Base-by-base conservation (phyloP, 2,113 vertebrate genomes). In the Sisor rabdophorus region DNA sequence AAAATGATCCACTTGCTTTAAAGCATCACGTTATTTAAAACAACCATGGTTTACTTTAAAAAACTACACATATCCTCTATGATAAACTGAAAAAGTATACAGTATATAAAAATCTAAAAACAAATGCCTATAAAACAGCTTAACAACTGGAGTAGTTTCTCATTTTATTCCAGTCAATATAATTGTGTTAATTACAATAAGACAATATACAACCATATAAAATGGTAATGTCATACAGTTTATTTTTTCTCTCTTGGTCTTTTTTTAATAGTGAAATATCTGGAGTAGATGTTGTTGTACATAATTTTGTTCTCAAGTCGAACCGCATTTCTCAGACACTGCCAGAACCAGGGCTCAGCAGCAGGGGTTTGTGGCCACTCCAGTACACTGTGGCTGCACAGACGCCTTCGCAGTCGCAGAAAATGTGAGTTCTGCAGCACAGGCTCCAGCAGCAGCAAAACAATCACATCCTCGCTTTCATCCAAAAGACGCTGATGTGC, bases 401-500 rank as follows among this genome's bases (percentile, higher is more conserved):
- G 82, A 20, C 92, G 87, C 73, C 75, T 89, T 47, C 92, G 85
- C 59, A 95, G 87, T 1, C 90, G 87, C 72, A 95, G 67, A 76
- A 94, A 95, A 83, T 92, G 91, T 0, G 93, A 95, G 30, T 93
- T 70, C 70, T 93, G 93, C 71, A 95, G 70, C 53, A 94, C 93
- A 0, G 93, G 93, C 80, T 95, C 93, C 75, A 95, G 87, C 61
- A 95, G 81, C 13, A 96, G 86, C 71, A 96, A 84, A 7, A 95
- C 85, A 0, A 92, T 95, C 58, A 93, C 92, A 0, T 94, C 93
- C 79, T 90, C 63, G 2, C 90, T 91, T 19, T 90, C 90, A 52
- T 97, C 93, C 58, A 90, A 88, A 3, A 95, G 88, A 36, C 94
- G 87, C 85, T 94, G 93, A 74, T 95, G 90, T 7, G 93, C 91